Evolutionary conservation across 2,113 vertebrate species (phyloP).

Genomic region (Clinocottus analis): DNA sequence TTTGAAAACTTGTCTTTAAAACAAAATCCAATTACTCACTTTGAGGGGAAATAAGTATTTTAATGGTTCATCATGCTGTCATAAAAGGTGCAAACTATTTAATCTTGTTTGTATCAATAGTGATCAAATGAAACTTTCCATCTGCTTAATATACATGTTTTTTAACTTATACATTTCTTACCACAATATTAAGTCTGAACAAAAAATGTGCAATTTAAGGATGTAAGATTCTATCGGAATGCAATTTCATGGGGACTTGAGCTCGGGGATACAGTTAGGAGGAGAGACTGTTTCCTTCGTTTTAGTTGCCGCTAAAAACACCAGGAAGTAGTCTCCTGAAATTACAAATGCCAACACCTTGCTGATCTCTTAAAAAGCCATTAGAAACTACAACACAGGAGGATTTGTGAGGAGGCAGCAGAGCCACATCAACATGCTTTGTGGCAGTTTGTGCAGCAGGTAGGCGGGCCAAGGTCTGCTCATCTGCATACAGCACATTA

Average conservation of each 20-base stretch:
- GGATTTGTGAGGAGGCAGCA: neutral
- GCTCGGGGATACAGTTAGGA: conserved; percentile 8
- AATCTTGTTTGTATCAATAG: conserved; percentile 17
- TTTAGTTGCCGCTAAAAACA: conserved; percentile 19
- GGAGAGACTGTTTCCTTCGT: neutral
- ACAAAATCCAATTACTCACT: conserved; percentile 3
- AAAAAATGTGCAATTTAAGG: conserved; percentile 11
- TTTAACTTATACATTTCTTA: conserved; percentile 18
- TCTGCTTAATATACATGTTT: conserved; percentile 18
- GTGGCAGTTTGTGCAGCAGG: conserved; percentile 44
- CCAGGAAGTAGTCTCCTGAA: conserved; percentile 1
- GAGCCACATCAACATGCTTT: conserved; percentile 27
- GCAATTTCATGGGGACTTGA: conserved; percentile 42
- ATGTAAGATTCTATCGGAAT: conserved; percentile 45
- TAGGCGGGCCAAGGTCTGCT: conserved; percentile 59
- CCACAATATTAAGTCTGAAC: conserved; percentile 11
- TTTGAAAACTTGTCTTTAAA: conserved; percentile 6
- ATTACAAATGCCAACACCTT: conserved; percentile 23
- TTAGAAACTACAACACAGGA: conserved; percentile 37
- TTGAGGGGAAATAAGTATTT: neutral
- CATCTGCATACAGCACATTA: conserved; percentile 82
- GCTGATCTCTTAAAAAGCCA: conserved; percentile 39
- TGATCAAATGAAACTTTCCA: conserved; percentile 35
- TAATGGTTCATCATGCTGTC: conserved; percentile 2
- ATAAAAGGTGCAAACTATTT: neutral